Conservation (phyloP, 2,113 vertebrate species). For the Cygnus atratus region DNA sequence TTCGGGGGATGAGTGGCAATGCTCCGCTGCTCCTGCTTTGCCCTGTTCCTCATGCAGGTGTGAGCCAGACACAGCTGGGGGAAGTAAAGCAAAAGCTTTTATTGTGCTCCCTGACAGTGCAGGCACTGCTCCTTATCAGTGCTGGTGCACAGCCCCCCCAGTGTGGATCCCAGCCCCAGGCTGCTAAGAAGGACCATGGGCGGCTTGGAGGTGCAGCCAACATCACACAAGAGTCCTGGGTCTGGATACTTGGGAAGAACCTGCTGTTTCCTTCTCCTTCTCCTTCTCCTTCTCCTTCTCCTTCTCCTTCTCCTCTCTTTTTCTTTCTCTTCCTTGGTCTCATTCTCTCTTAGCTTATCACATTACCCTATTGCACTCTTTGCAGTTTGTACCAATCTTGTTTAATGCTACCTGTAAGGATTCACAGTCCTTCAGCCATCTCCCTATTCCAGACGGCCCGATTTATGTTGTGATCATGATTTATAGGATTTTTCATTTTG, state of each 20-base stretch:
- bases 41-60: background rate
- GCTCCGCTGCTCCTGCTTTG: background rate
- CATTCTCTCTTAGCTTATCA: background rate
- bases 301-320: too few species aligned
- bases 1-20: background rate
- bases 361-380: background rate
- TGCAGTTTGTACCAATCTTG: background rate
- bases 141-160: fast-evolving
- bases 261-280: background rate
- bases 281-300: background rate
- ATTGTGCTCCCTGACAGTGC: background rate
- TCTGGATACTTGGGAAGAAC: background rate
- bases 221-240: background rate
- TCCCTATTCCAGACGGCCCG: background rate
- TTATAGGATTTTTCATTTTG: background rate
- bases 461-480: too few species aligned
- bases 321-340: background rate
- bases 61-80: background rate
- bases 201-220: background rate
- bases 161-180: fast-evolving
- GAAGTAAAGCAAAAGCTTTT: background rate
- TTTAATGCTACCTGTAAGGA: background rate
- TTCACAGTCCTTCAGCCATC: background rate
- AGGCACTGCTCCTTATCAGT: background rate
- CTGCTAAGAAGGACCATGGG: too few species aligned